A percentile compares a stretch with the other conserved stretches of the same genome.
These are phyloP conservation scores for Acropternis orthonyx DNA, from an alignment of 2,797 vertebrate species.

Conservation along the genomic window DNA sequence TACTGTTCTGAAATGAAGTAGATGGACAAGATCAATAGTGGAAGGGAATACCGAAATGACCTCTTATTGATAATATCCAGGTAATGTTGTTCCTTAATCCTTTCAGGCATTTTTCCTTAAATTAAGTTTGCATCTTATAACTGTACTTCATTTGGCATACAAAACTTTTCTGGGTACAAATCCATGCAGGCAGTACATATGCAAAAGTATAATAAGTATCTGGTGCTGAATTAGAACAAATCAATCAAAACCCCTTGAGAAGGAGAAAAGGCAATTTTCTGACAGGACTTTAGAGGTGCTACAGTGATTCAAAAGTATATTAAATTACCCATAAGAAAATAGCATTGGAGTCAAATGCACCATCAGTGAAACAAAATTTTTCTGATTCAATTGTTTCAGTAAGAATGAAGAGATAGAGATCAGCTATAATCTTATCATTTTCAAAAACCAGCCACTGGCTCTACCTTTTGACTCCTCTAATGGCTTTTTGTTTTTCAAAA, in stretches of 20 bases:
- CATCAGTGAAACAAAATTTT: background rate
- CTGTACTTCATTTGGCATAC: background rate
- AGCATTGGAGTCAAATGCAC: background rate
- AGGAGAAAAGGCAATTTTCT: background rate
- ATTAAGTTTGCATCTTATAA: background rate
- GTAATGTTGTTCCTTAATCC: conserved; percentile 36
- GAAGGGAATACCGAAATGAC: background rate
- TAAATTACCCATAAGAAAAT: background rate
- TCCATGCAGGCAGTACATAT: background rate
- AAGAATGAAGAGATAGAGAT: background rate
- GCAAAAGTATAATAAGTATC: background rate
- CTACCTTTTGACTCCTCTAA: background rate
- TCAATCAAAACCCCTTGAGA: background rate
- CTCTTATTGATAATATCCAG: conserved; percentile 5
- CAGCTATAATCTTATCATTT: background rate
- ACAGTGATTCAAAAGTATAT: background rate
- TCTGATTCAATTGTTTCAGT: background rate
- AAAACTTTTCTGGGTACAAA: background rate
- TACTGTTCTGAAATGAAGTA: conserved; percentile 7
- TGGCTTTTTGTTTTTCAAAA: background rate
- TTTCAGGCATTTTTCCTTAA: conserved; percentile 29
- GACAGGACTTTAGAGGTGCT: background rate
- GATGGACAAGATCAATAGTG: background rate
- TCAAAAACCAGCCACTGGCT: background rate
- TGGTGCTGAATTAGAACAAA: background rate